phyloP scores from a whole-genome alignment of 2,888 invertebrate species.

The Shargacucullia verbasci region DNA sequence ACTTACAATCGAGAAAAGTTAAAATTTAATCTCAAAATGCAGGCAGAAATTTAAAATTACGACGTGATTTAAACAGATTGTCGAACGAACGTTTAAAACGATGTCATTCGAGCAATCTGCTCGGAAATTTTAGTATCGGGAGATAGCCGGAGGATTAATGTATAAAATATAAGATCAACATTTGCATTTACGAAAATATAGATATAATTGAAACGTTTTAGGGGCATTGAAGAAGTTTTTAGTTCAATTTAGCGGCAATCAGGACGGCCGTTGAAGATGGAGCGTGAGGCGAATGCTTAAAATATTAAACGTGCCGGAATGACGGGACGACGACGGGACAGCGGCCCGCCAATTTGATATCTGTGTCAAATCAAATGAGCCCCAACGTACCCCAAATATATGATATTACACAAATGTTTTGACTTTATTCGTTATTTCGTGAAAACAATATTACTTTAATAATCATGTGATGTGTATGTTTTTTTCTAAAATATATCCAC shows the following conservation, averaged over 20 bases:
- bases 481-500: slow-evolving; percentile 20
- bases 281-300: slow-evolving; percentile 86
- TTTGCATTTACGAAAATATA: slow-evolving; percentile 72
- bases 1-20: slow-evolving; percentile 80
- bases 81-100: slow-evolving; percentile 57
- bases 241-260: slow-evolving; percentile 89
- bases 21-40: slow-evolving; percentile 82
- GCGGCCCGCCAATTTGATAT: slow-evolving; percentile 80
- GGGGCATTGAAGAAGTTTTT: slow-evolving; percentile 88
- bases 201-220: slow-evolving; percentile 86
- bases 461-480: slow-evolving; percentile 22
- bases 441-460: slow-evolving; percentile 41
- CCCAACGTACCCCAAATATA: slow-evolving; percentile 61
- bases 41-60: slow-evolving; percentile 76
- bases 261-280: slow-evolving; percentile 87
- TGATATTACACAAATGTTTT: slow-evolving; percentile 51
- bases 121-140: slow-evolving; percentile 55
- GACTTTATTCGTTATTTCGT: slow-evolving; percentile 41
- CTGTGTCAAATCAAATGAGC: slow-evolving; percentile 65
- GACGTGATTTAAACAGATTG: slow-evolving; percentile 67
- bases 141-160: slow-evolving; percentile 53
- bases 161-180: slow-evolving; percentile 58
- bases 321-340: slow-evolving; percentile 73
- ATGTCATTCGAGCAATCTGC: slow-evolving; percentile 63
- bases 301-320: slow-evolving; percentile 86